Conservation (phyloP, 2,888 invertebrate species). For the Lepeophtheirus nordmannii region DNA sequence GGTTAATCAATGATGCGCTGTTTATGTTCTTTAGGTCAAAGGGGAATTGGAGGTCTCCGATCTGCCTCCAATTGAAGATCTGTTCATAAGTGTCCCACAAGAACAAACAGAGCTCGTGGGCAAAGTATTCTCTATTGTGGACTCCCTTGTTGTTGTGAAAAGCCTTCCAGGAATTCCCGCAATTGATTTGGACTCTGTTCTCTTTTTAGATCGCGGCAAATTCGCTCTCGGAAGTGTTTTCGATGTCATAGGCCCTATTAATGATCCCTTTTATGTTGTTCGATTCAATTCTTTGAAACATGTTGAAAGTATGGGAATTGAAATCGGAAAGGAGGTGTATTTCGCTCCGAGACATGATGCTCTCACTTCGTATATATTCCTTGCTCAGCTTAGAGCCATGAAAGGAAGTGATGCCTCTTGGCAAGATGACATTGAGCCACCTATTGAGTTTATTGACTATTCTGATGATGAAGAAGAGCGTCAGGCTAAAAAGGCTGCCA, state of each 20-base stretch:
- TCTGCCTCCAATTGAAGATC: conserved; percentile 62
- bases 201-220: conserved; percentile 65
- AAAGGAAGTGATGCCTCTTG: conserved; percentile 80
- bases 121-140: conserved; percentile 51
- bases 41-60: conserved; percentile 50
- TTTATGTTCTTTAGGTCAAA: neutral
- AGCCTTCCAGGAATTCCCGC: conserved; percentile 55
- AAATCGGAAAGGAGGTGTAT: conserved; percentile 55
- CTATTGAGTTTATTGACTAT: conserved; percentile 52
- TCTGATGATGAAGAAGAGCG: conserved; percentile 79
- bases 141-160: conserved; percentile 58
- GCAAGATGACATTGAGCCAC: conserved; percentile 64
- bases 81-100: conserved; percentile 59
- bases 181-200: conserved; percentile 66
- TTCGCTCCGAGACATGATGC: conserved; percentile 63
- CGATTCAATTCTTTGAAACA: conserved; percentile 68
- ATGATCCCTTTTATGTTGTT: conserved; percentile 71
- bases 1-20: too few relatives aligned
- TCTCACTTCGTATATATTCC: conserved; percentile 37
- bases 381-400: conserved; percentile 34
- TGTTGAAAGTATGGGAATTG: conserved; percentile 49
- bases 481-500: conserved; percentile 29
- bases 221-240: conserved; percentile 62
- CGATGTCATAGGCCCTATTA: conserved; percentile 78
- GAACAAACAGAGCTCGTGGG: conserved; percentile 59